Conservation (phyloP, 2,797 vertebrate species). For the Pangasius sanitwongsei region DNA sequence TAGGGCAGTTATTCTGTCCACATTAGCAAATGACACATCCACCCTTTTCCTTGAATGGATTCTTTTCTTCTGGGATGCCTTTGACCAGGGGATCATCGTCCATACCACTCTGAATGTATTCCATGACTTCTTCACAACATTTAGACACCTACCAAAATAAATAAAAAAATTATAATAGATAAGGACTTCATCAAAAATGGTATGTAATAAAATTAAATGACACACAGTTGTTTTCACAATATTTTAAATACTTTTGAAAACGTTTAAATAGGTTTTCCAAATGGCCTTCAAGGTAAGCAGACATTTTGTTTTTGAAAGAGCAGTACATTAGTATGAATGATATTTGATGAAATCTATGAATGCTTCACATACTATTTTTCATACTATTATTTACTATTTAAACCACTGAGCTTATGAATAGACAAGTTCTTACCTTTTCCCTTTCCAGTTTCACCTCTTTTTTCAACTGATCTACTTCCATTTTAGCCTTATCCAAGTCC, state of each 20-base stretch:
- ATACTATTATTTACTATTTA: not conserved
- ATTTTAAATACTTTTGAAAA: not conserved
- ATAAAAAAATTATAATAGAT: not conserved
- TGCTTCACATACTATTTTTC: not conserved
- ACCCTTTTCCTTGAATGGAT: slow-evolving; percentile 98
- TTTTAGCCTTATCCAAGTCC: slow-evolving; percentile 90
- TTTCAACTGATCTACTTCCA: slow-evolving; percentile 92
- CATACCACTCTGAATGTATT: slow-evolving; percentile 86
- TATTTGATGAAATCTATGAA: not conserved
- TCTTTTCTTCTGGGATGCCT: slow-evolving; percentile 94
- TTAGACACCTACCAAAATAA: slow-evolving; percentile 85
- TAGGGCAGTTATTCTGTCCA: slow-evolving; percentile 64
- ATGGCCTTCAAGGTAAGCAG: not conserved
- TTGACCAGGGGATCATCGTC: slow-evolving; percentile 92
- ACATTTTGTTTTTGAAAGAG: not conserved
- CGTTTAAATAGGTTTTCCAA: not conserved
- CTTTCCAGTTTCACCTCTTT: slow-evolving; percentile 88
- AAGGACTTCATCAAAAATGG: not conserved
- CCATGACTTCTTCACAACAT: slow-evolving; percentile 95
- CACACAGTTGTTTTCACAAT: not conserved
- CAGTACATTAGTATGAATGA: not conserved
- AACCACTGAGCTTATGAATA: not conserved
- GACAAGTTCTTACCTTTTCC: slow-evolving; percentile 79
- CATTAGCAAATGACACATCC: slow-evolving; percentile 90
- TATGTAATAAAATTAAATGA: not conserved